Conservation (phyloP, 2,888 invertebrate species). For the Andrena marginata region DNA sequence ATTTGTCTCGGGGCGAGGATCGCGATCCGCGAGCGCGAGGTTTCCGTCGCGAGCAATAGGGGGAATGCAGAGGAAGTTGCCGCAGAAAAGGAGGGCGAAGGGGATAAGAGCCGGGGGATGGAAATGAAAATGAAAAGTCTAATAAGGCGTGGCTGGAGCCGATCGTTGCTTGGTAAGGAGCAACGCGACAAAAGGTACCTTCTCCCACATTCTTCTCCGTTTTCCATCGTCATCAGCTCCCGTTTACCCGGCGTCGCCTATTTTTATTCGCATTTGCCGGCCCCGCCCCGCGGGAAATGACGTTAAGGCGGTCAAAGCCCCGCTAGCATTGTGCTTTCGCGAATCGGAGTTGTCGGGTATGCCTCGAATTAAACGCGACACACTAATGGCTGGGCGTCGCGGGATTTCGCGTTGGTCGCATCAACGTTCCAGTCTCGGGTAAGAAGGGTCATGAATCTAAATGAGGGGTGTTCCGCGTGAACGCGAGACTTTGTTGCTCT, state of each 20-base stretch:
- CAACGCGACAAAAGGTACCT: conserved; percentile 25
- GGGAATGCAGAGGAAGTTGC: not conserved
- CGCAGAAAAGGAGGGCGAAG: not conserved
- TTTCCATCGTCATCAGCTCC: conserved; percentile 5
- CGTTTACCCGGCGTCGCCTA: not conserved
- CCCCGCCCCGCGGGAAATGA: conserved; percentile 33
- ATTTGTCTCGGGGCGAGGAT: not conserved
- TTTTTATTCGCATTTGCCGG: not conserved
- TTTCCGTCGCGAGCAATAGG: conserved; percentile 9
- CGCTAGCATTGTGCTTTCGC: not conserved
- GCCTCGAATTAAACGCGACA: conserved; percentile 20
- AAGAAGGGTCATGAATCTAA: too few relatives aligned
- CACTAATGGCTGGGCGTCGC: not conserved
- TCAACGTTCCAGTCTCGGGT: not conserved
- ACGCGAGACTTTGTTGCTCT: too few relatives aligned
- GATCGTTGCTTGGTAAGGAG: conserved; percentile 27
- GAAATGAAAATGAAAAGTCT: conserved; percentile 49
- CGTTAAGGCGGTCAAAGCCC: conserved; percentile 22
- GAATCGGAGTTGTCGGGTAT: not conserved
- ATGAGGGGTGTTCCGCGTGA: too few relatives aligned
- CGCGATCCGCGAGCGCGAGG: not conserved
- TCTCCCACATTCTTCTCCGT: conserved; percentile 4
- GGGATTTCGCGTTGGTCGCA: not conserved
- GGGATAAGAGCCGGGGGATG: too few relatives aligned
- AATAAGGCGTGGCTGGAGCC: conserved; percentile 45